These are phyloP conservation scores for Sphecodes monilicornis DNA, from an alignment of 2,888 invertebrate genomes.

Conservation along the genomic window DNA sequence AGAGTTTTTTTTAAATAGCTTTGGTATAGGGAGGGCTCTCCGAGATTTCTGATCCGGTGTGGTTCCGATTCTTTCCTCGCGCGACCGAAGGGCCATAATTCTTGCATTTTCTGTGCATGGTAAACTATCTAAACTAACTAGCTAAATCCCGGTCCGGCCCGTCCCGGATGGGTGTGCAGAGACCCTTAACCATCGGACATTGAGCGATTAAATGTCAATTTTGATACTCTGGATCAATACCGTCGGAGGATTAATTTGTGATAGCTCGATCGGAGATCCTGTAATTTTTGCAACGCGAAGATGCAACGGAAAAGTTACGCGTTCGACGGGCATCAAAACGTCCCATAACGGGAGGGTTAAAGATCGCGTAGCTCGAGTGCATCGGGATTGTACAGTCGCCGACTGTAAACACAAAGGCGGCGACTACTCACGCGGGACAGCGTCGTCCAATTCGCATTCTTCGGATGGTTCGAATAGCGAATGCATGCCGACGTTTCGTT, in stretches of 20 bases:
- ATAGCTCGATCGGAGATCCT: not conserved
- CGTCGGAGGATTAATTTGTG: not conserved
- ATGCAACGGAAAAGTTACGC: not conserved
- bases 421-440: not conserved
- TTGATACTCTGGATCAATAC: not conserved
- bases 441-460: not conserved
- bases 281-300: not conserved
- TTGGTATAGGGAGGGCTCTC: too few relatives aligned
- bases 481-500: not conserved
- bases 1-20: too few relatives aligned
- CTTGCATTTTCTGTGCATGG: too few relatives aligned
- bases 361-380: slow-evolving; percentile 1
- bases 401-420: not conserved
- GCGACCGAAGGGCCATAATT: too few relatives aligned
- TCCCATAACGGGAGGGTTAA: not conserved
- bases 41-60: too few relatives aligned
- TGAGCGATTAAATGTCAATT: not conserved
- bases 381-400: not conserved
- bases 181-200: too few relatives aligned
- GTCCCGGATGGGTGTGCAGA: too few relatives aligned
- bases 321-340: not conserved
- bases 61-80: too few relatives aligned
- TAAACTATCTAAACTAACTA: too few relatives aligned
- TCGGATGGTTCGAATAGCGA: slow-evolving; percentile 3
- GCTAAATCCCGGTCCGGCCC: too few relatives aligned